Evolutionary conservation across 64 coral and sea anemone genomes (phyloP), one percentile per base, ranked within the genome.

Genomic region (Montipora sp.): DNA sequence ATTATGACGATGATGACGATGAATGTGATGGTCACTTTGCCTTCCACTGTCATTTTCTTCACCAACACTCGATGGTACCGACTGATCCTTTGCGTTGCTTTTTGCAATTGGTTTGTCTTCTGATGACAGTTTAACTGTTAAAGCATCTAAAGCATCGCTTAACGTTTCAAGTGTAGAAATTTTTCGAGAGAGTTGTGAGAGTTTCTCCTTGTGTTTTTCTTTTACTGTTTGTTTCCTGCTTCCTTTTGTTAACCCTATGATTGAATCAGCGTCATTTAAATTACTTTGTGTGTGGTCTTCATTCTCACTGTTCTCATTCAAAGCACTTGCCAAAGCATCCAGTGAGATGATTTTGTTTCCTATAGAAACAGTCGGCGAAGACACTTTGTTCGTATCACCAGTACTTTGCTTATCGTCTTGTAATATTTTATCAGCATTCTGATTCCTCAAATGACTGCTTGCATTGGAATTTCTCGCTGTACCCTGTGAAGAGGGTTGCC

Each of bases 101-200:
- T 47, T 16, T 36, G 36, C 36, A 36, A 36, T 36, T 71, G 61
- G 15, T 3, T 20, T 82, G 77, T 87, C 68, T 5, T 59, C 81
- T 66, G 58, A 57, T 27, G 70, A 55, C 7, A 93, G 59, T 18
- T 80, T 79, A 5, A 43, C 69, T 45, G 91, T 93, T 53, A 93
- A 71, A 8, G 86, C 73, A 44, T 87, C 77, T 65, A 93, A 80
- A 72, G 91, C 91, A 80, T 93, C 91, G 48, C 91, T 93, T 24
- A 93, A 51, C 46, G 91, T 82, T 74, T 93, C 83, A 57, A 93
- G 43, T 13, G 91, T 86, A 18, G 75, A 60, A 55, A 93, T 80
- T 48, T 93, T 93, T 27, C 80, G 60, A 63, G 53, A 48, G 5
- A 93, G 82, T 50, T 59, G 43, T 22, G 19, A 77, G 13, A 93